Evolutionary conservation across 2,888 invertebrate species (phyloP), one percentile per base, ranked within the genome.

Genomic region (Macroteleia sp.): DNA sequence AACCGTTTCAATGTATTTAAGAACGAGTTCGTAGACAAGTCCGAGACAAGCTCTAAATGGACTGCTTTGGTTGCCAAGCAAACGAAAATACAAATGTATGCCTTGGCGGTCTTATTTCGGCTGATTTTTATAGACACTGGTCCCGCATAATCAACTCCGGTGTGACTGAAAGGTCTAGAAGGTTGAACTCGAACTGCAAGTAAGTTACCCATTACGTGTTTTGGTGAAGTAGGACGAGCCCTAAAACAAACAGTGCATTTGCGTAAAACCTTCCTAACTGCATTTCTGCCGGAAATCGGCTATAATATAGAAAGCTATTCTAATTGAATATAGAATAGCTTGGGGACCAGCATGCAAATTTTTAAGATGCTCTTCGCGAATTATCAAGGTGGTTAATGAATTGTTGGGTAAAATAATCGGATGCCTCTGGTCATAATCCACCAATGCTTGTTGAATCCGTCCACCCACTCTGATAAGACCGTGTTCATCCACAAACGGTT

Each of bases 1-100:
- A 85, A 82, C 19, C 83, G 6, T 16, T 39, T 39, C 4, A 39
- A 9, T 17, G 39, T 10, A 59, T 32, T 81, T 5, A 84, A 10
- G 22, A 84, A 83, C 0, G 74, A 76, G 4, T 75, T 62, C 0
- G 80, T 79, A 1, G 80, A 61, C 3, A 83, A 42, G 14, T 81
- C 80, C 0, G 62, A 69, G 12, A 71, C 82, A 19, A 82, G 30
- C 32, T 83, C 84, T 12, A 83, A 25, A 20, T 82, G 79, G 10
- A 73, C 25, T 3, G 84, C 83, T 36, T 76, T 81, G 0, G 76
- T 70, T 0, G 78, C 54, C 10, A 84, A 39, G 44, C 83, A 84
- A 3, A 83, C 71, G 30, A 83, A 82, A 1, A 83, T 6, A 3
- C 71, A 46, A 0, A 84, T 8, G 34, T 83, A 81, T 2, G 52